Evolutionary conservation across 2,797 vertebrate species (phyloP), one percentile per base, ranked within the genome.

Genomic region (Aplochiton taeniatus): DNA sequence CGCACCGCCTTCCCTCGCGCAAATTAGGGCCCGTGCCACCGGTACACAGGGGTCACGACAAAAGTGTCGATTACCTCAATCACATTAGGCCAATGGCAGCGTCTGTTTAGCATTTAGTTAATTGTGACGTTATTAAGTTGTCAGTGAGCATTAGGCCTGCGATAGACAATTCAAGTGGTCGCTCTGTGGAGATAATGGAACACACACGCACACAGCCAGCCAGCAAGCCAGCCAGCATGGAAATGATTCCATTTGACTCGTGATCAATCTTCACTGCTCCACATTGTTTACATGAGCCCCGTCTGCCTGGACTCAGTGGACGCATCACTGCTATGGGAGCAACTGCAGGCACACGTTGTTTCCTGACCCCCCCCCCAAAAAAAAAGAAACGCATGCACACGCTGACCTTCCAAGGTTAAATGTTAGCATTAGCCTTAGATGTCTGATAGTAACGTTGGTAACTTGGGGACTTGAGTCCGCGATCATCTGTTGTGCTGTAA

Each of bases 41-140:
- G 43, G 81, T 84, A 83, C 86, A 90, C 88, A 87, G 76, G 84
- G 90, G 89, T 92, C 89, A 89, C 93, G 94, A 95, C 95, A 96
- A 93, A 94, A 89, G 93, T 94, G 94, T 93, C 92, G 92, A 95
- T 91, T 86, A 95, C 94, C 95, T 94, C 95, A 92, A 92, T 97
- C 95, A 92, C 92, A 94, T 93, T 94, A 93, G 94, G 90, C 91
- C 92, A 86, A 93, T 94, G 80, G 91, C 75, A 91, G 90, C 95
- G 94, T 95, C 95, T 97, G 95, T 95, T 96, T 95, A 95, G 94
- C 94, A 96, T 97, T 96, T 95, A 94, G 93, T 95, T 97, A 97
- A 98, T 97, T 96, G 95, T 95, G 92, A 94, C 91, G 89, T 95
- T 94, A 96, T 98, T 98, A 96, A 96, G 92, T 95, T 98, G 95